Evolutionary conservation across 2,113 vertebrate genomes (phyloP), one percentile per base, ranked within the genome.

Genomic region (Cyanoderma ruficeps): DNA sequence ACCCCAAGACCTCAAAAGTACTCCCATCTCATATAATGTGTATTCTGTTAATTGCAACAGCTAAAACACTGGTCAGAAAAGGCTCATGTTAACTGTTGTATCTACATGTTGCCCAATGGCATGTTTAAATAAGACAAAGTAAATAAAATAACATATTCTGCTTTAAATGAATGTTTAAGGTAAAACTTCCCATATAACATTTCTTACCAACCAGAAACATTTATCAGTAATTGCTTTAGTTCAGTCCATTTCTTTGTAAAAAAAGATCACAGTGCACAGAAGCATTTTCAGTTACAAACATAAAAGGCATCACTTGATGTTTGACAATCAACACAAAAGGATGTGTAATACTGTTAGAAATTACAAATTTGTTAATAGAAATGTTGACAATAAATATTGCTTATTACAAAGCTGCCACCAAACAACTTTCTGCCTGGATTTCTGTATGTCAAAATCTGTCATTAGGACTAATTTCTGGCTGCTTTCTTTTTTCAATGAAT

Each of bases 271-370:
- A 88, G 81, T 11, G 21, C 63, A 92, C 60, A 74, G 74, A 83
- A 95, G 33, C 52, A 19, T 50, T 76, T 94, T 83, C 42, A 88
- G 71, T 76, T n/a, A 47, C 8, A 71, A 47, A 87, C 33, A 33
- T 21, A 61, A 2, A 90, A 79, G 39, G n/a, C 57, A 55, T 13
- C 46, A 53, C 39, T 68, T 65, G 15, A 89, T 35, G 65, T 91
- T 70, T 89, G 82, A 97, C 81, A 97, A 80, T 61, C 56, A 92
- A 47, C 59, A 82, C 20, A 81, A 85, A 71, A 87, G 28, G 20
- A 14, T 20, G 6, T 74, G 33, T 27, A 57, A 44, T 35, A 15
- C 44, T 87, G 81, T 94, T 82, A 95, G 53, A 78, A 72, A 71
- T 37, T 1, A 37, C 30, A 50, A 17, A 82, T 60, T 65, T 42